These are phyloP conservation scores for Tupiocoris notatus DNA, from an alignment of 2,888 invertebrate genomes.

Conservation along the genomic window DNA sequence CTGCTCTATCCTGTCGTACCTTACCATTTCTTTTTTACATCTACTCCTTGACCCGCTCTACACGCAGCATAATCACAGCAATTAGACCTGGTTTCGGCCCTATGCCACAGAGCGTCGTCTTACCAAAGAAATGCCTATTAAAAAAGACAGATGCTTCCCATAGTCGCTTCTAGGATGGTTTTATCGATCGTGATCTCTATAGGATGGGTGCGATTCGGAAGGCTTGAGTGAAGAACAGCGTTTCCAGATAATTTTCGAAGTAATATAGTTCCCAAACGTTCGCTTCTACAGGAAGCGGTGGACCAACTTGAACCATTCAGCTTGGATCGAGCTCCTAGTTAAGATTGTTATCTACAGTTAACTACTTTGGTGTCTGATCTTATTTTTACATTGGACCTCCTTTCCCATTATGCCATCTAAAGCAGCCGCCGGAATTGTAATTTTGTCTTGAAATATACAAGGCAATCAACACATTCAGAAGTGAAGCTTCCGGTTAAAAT, in stretches of 20 bases:
- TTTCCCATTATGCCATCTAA: not conserved
- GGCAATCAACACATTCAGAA: too few relatives aligned
- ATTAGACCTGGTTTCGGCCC: not conserved
- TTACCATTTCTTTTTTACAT: not conserved
- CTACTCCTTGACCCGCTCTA: not conserved
- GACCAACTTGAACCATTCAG: not conserved
- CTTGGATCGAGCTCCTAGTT: not conserved
- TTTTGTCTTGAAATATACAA: too few relatives aligned
- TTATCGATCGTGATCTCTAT: not conserved
- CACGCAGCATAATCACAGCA: slow-evolving; percentile 1
- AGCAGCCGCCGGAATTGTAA: too few relatives aligned
- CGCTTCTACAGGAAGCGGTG: not conserved
- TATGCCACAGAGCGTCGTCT: not conserved
- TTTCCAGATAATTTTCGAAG: not conserved
- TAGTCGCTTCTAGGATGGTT: not conserved
- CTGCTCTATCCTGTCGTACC: not conserved
- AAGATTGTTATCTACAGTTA: not conserved
- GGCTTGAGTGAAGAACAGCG: not conserved
- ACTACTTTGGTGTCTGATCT: not conserved
- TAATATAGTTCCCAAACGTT: not conserved
- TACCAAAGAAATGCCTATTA: not conserved
- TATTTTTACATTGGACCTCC: not conserved
- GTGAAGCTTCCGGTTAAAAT: too few relatives aligned
- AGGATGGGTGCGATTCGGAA: not conserved
- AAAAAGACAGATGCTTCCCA: slow-evolving; percentile 32